Percentiles rank a stretch among this genome's conserved stretches.
These are phyloP conservation scores for Phenganax marumi DNA, from an alignment of 92 coral and sea anemone genomes.

Conservation along the genomic window DNA sequence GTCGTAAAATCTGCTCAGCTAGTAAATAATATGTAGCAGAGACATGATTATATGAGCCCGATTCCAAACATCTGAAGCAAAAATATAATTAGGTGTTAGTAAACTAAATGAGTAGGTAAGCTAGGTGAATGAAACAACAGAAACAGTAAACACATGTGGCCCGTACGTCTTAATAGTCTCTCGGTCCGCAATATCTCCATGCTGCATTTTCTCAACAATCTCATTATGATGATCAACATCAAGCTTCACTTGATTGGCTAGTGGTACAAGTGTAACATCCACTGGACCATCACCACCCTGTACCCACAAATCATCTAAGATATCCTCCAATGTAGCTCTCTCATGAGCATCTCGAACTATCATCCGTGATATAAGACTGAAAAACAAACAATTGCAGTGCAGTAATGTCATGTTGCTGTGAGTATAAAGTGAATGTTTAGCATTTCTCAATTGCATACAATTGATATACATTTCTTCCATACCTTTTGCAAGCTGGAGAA, in stretches of 20 bases:
- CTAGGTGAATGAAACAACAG: too few relatives aligned
- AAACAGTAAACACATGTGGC: too few relatives aligned
- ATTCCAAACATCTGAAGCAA: constrained; percentile 70
- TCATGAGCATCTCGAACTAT: constrained; percentile 79
- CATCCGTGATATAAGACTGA: constrained; percentile 83
- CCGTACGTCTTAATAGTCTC: constrained; percentile 77
- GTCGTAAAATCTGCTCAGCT: constrained; percentile 87
- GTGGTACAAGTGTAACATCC: constrained; percentile 73
- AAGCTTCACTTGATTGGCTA: constrained; percentile 82
- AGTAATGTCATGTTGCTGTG: neutral
- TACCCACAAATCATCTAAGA: constrained; percentile 87
- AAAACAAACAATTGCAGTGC: neutral
- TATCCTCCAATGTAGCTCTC: constrained; percentile 72
- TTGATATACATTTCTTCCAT: neutral
- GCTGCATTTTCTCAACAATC: constrained; percentile 73
- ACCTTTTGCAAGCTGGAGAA: constrained; percentile 74
- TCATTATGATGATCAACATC: constrained; percentile 77
- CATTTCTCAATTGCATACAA: neutral
- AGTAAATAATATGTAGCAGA: constrained; percentile 89
- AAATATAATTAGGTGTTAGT: neutral
- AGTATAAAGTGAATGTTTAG: neutral
- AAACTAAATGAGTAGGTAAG: neutral
- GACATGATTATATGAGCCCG: constrained; percentile 78
- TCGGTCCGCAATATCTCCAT: constrained; percentile 80
- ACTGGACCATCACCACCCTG: constrained; percentile 77